Evolutionary conservation across 2,113 vertebrate species (phyloP).

Genomic region (Antigone vipio): DNA sequence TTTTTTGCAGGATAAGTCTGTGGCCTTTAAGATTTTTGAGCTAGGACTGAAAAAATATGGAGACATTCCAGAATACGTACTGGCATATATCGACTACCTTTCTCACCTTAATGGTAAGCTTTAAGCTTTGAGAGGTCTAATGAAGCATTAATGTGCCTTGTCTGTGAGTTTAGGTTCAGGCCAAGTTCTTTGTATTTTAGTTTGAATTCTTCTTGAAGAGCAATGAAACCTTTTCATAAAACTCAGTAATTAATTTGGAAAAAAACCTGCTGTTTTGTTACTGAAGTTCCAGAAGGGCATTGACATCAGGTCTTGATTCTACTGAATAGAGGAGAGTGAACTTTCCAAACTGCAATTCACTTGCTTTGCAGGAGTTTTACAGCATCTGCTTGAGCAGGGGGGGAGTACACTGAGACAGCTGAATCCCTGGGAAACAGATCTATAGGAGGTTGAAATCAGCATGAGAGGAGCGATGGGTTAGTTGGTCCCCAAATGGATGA

Average conservation of each 20-base stretch:
- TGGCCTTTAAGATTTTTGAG: conserved; percentile 99
- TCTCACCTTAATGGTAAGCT: conserved; percentile 97
- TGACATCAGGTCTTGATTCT: not conserved
- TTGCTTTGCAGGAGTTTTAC: not conserved
- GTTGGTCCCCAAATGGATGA: not conserved
- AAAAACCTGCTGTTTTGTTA: not conserved
- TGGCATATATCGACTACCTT: conserved; percentile 98
- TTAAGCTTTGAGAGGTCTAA: not conserved
- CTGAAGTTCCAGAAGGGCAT: not conserved
- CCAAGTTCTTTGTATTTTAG: not conserved
- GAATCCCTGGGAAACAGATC: not conserved
- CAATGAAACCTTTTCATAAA: not conserved
- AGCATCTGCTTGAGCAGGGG: not conserved
- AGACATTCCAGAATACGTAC: conserved; percentile 97
- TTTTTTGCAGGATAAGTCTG: conserved; percentile 91
- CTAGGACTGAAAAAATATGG: conserved; percentile 98
- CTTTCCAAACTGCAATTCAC: not conserved
- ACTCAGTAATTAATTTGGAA: not conserved
- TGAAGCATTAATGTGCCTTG: not conserved
- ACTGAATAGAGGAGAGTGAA: not conserved
- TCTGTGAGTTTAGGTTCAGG: not conserved
- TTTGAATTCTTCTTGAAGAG: not conserved
- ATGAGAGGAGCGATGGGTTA: not conserved
- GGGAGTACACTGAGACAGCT: not conserved
- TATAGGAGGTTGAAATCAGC: not conserved